Conservation (phyloP, 1,140 invertebrate species). For the Globodera rostochiensis region DNA sequence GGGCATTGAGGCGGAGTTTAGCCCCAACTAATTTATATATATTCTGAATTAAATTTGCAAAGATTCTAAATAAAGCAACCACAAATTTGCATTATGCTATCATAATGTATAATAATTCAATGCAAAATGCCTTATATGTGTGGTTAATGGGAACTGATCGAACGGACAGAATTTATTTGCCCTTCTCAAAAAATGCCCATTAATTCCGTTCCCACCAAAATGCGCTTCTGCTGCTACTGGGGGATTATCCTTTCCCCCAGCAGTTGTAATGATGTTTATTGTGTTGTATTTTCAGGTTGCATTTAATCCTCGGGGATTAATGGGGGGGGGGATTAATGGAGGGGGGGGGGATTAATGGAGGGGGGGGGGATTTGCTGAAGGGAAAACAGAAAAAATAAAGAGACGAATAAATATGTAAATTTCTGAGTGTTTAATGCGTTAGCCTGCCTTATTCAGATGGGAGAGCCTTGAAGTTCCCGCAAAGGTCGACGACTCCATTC, state of each 20-base stretch:
- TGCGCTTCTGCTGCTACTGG: too few relatives aligned
- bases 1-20: neutral
- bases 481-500: neutral
- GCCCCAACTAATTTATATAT: neutral
- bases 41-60: too few relatives aligned
- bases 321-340: neutral
- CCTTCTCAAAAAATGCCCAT: too few relatives aligned
- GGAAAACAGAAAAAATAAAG: neutral
- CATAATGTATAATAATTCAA: too few relatives aligned
- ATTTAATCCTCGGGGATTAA: neutral
- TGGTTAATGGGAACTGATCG: too few relatives aligned
- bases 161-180: too few relatives aligned
- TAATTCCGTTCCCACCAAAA: neutral
- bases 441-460: neutral
- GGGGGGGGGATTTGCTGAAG: neutral
- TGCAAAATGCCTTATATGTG: too few relatives aligned
- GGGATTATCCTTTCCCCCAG: neutral
- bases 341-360: too few relatives aligned
- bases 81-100: too few relatives aligned
- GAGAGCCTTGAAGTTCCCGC: neutral
- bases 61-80: too few relatives aligned
- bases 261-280: neutral
- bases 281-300: too few relatives aligned
- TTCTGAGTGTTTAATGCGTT: neutral
- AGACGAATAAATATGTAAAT: too few relatives aligned